Base-by-base conservation (phyloP, 2,113 vertebrate genomes). In the Xenopus laevis region DNA sequence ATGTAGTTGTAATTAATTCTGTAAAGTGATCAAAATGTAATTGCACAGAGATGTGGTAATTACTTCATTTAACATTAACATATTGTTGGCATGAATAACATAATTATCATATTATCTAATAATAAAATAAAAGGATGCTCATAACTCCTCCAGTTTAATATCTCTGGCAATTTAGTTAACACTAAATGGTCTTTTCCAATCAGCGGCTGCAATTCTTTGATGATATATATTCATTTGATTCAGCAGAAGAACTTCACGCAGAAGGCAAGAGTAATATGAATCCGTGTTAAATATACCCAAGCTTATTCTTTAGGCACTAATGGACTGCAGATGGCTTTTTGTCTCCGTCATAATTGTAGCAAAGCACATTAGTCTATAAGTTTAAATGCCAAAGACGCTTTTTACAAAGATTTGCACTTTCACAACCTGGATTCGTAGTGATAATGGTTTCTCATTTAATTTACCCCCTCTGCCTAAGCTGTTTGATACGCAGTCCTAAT, bases 361-460 rank as follows among this genome's bases (percentile, higher is more conserved):
- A 82, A 76, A 84, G 75, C 77, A 86, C 82, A 85, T 74, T 74
- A 87, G 81, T 40, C 83, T 84, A 81, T 80, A 86, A 80, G 80
- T 82, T 79, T 82, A 85, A 83, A 87, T 83, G 82, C 84, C 83
- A 86, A 67, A 67, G 58, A 81, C 52, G 65, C 74, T 83, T 80
- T 84, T 82, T 81, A 79, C 69, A 79, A 57, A 71, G 63, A 81
- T 80, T 85, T 84, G 65, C 79, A 80, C 74, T 87, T 84, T 80
- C 71, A 0, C 79, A 82, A 10, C 4, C 47, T 50, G 78, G 47
- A 71, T 70, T 65, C 77, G 66, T 76, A 87, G 82, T 81, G 70
- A 81, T 74, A 40, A 74, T 71, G 74, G 76, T 85, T 85, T 90
- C 82, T 83, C 80, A 82, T 86, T 58, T 84, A 76, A 78, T 84